Base-by-base conservation (phyloP, 2,797 vertebrate species). In the Hippoglossus hippoglossus region DNA sequence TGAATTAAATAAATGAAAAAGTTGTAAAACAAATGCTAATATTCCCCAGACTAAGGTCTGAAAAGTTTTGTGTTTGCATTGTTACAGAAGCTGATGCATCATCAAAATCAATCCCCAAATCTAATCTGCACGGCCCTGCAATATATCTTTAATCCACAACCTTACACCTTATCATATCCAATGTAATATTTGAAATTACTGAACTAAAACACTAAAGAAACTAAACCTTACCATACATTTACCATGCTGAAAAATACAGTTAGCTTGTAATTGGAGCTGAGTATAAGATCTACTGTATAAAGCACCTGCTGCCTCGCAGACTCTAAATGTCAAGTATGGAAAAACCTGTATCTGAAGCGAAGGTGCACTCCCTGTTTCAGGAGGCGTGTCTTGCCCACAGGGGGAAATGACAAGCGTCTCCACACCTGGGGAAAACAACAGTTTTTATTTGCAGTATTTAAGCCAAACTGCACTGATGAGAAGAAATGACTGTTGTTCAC, bases 311-410 rank as follows among this genome's bases (percentile, higher is more conserved):
- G 5, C 31, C 2, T 36, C n/a, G 53, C 46, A 34, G 3, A 51
- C 6, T 34, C 13, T 21, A 16, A 6, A 52, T 0, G 12, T 46
- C 1, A 4, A 1, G 31, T 15, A 28, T 21, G 18, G 6, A 59
- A 31, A 28, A 25, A 25, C 0, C 2, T 55, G 9, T 8, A 26
- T 34, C 25, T 28, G 7, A 49, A 49, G 0, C 5, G 24, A 24
- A 44, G 26, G 4, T 41, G 49, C 56, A 28, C 15, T 4, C 19
- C 51, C 60, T 24, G 54, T 70, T 73, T 67, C 5, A n/a, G 18
- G 9, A 63, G 50, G 24, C 34, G 46, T 50, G 44, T 57, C 53
- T 4, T 21, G 4, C n/a, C 19, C 34, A 15, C 24, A 26, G 63
- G 34, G 18, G 28, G n/a, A 2, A 16, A 25, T 49, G n/a, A 53